These are phyloP conservation scores for Andinoacara biseriatus DNA, from an alignment of 2,113 vertebrate genomes.

Conservation along the genomic window DNA sequence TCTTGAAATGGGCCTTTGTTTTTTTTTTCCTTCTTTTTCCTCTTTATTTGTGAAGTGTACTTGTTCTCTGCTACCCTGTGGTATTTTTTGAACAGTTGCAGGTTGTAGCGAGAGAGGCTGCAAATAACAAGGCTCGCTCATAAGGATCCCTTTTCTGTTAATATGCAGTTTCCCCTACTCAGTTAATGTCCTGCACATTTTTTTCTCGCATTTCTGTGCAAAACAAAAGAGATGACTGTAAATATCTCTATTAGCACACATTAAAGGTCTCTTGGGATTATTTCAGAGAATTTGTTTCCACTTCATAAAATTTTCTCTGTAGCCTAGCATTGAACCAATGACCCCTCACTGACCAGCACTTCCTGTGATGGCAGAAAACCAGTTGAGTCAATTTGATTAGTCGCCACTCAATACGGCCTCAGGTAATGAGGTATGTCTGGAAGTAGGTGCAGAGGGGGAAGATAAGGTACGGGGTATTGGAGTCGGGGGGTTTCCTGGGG, in stretches of 20 bases:
- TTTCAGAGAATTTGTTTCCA: not conserved
- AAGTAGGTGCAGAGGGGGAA: conserved; percentile 60
- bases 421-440: conserved; percentile 82
- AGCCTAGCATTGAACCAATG: conserved; percentile 64
- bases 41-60: not conserved
- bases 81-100: not conserved
- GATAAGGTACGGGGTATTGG: conserved; percentile 60
- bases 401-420: conserved; percentile 69
- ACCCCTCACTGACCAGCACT: conserved; percentile 53
- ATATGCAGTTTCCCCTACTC: not conserved
- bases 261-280: not conserved
- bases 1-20: not conserved
- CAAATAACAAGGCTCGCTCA: not conserved
- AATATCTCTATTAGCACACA: not conserved
- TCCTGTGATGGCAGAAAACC: conserved; percentile 68
- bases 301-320: conserved; percentile 16
- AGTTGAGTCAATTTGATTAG: conserved; percentile 79
- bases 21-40: not conserved
- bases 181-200: not conserved
- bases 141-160: not conserved
- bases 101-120: not conserved
- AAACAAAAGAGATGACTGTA: not conserved
- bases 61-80: not conserved
- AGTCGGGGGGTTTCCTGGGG: conserved; percentile 28
- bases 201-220: not conserved